Percentiles rank a stretch among this genome's conserved stretches.
Evolutionary conservation across 2,113 vertebrate genomes (phyloP).

Genomic region (Mirza zaza): DNA sequence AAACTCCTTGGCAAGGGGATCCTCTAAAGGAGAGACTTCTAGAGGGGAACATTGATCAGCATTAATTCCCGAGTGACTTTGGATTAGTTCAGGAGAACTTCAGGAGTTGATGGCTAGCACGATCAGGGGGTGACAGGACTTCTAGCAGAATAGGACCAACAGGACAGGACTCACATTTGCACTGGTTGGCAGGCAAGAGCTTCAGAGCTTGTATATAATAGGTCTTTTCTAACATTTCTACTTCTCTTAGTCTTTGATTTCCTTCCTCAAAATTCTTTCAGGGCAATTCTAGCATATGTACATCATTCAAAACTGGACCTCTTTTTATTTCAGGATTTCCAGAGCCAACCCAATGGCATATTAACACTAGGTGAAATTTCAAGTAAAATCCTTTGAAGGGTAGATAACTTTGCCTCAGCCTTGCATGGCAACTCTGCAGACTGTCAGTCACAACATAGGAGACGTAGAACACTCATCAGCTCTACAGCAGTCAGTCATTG

Average conservation of each 20-base stretch:
- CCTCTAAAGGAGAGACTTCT: not conserved
- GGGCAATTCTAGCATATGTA: not conserved
- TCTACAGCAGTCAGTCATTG: not conserved
- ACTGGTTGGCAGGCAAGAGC: not conserved
- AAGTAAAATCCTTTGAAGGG: not conserved
- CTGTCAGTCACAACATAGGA: not conserved
- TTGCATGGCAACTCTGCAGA: not conserved
- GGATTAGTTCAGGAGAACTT: not conserved
- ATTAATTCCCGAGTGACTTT: not conserved
- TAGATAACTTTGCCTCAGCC: not conserved
- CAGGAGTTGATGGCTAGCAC: too few species aligned
- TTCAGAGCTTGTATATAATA: not conserved
- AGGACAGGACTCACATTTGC: accelerated
- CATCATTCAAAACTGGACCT: not conserved
- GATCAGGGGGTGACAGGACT: not conserved
- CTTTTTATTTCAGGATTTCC: not conserved
- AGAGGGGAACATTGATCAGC: accelerated
- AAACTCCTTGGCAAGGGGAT: not conserved
- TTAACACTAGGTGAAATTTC: not conserved
- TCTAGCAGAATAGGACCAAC: accelerated
- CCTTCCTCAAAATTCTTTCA: not conserved
- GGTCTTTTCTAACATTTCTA: not conserved
- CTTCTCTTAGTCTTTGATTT: not conserved
- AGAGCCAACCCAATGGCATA: not conserved
- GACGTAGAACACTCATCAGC: accelerated